Evolutionary conservation across 2,113 vertebrate genomes (phyloP).

Genomic region (Patagioenas fasciata): DNA sequence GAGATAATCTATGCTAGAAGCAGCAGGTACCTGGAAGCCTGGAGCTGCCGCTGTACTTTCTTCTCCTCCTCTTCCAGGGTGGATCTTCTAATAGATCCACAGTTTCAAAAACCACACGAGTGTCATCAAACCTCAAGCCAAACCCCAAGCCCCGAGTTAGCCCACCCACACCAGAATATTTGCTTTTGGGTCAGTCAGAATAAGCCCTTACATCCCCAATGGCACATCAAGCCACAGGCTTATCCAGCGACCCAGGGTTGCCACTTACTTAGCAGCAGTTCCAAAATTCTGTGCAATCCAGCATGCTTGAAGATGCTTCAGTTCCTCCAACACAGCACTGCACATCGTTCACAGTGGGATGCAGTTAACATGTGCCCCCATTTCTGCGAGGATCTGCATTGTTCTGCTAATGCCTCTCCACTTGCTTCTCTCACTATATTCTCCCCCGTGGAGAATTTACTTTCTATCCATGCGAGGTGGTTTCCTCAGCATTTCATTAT

Average conservation of each 20-base stretch:
- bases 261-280: not conserved
- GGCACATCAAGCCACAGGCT: not conserved
- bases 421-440: not conserved
- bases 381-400: not conserved
- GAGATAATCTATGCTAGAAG: not conserved
- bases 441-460: not conserved
- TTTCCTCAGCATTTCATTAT: not conserved
- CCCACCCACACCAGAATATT: not conserved
- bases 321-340: not conserved
- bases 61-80: not conserved
- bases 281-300: not conserved
- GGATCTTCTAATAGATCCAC: not conserved
- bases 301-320: not conserved
- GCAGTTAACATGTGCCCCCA: not conserved
- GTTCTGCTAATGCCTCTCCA: constrained; percentile 18
- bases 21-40: not conserved
- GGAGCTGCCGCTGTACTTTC: not conserved
- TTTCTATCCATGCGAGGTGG: not conserved
- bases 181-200: not conserved
- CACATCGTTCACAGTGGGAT: constrained; percentile 18
- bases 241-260: fast-evolving
- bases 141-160: not conserved
- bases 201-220: not conserved
- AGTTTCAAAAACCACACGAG: not conserved
- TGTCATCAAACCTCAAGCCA: not conserved